Evolutionary conservation across 2,888 invertebrate genomes (phyloP).

Genomic region (Heterodera filipjevi): DNA sequence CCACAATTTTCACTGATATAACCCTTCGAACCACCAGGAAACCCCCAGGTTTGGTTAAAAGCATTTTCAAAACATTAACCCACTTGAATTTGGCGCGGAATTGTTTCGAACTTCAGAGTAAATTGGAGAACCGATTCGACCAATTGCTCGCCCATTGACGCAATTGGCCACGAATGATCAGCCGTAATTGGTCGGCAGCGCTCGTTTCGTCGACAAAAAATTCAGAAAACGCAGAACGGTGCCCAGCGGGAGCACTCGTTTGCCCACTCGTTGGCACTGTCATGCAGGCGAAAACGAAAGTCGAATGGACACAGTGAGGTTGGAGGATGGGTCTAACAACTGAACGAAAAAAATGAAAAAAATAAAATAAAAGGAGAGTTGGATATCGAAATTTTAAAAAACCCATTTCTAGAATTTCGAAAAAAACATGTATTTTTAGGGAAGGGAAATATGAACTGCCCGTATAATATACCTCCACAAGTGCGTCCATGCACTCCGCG

Average conservation of each 20-base stretch:
- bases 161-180: slow-evolving; percentile 78
- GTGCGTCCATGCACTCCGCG: slow-evolving; percentile 77
- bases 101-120: not conserved
- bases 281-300: slow-evolving; percentile 89
- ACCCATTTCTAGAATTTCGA: no score
- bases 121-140: slow-evolving; percentile 14
- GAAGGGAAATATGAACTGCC: no score
- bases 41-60: not conserved
- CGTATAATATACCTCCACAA: slow-evolving; percentile 39
- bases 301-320: slow-evolving; percentile 41
- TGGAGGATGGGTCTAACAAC: slow-evolving; percentile 7
- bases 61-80: not conserved
- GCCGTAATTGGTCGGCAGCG: slow-evolving; percentile 78
- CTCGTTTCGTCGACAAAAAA: slow-evolving; percentile 90
- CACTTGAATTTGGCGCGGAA: slow-evolving; percentile 27
- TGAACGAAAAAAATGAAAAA: no score
- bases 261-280: slow-evolving; percentile 98
- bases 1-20: no score
- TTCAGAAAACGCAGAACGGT: slow-evolving; percentile 85
- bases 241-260: slow-evolving; percentile 82
- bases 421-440: no score
- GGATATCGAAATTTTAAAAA: no score
- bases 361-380: no score
- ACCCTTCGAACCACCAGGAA: no score
- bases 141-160: slow-evolving; percentile 51